Percentiles rank a stretch among this genome's conserved stretches.
Conservation (phyloP, 2,888 invertebrate genomes). For the Polia nebulosa region DNA sequence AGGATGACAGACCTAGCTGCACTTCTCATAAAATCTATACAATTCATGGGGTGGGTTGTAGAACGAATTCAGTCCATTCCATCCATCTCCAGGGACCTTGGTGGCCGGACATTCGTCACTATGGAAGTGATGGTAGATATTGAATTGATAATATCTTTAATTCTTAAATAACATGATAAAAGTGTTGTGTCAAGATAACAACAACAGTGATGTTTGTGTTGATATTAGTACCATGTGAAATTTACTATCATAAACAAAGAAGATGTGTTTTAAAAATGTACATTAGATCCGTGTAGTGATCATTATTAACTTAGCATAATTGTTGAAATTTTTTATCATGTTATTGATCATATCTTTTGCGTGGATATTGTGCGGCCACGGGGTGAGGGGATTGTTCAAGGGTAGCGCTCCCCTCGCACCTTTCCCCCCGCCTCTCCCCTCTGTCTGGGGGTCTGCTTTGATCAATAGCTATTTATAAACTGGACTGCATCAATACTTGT, state of each 20-base stretch:
- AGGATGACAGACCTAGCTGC: conserved; percentile 45
- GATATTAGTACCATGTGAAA: not conserved
- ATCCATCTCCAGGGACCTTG: conserved; percentile 3
- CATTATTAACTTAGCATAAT: not conserved
- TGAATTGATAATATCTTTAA: not conserved
- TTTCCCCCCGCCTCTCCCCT: not conserved
- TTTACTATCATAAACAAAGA: conserved; percentile 31
- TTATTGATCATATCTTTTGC: conserved; percentile 19
- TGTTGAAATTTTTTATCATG: conserved; percentile 11
- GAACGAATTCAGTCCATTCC: conserved; percentile 27
- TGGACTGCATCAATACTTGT: conserved; percentile 36
- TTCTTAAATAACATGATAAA: conserved; percentile 24
- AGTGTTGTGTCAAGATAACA: conserved; percentile 1
- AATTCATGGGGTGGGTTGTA: conserved; percentile 23
- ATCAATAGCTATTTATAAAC: conserved; percentile 45
- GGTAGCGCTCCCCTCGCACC: not conserved
- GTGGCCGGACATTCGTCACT: not conserved
- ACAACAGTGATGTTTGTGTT: conserved; percentile 36
- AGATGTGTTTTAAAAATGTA: not conserved
- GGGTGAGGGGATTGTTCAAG: not conserved
- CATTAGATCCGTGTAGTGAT: not conserved
- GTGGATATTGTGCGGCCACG: not conserved
- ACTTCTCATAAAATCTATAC: conserved; percentile 56
- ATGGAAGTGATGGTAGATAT: conserved; percentile 27
- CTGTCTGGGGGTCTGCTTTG: conserved; percentile 5